Conservation (phyloP, 2,888 invertebrate species). For the Lissocephala sabroskyi region DNA sequence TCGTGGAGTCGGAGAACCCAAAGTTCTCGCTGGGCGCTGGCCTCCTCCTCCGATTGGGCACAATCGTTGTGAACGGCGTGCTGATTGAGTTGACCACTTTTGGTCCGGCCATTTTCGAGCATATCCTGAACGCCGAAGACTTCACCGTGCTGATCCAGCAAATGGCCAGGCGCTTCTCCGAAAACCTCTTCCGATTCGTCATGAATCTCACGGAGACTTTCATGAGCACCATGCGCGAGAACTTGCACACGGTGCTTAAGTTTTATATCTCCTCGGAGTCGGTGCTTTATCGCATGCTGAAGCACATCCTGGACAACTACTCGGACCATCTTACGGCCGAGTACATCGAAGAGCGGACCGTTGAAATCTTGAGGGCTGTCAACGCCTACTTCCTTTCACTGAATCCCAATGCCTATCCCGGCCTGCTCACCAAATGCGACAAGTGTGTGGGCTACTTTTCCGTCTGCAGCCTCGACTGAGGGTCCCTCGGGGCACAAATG, state of each 20-base stretch:
- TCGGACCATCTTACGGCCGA: rapidly evolving
- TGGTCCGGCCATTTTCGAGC: slow-evolving; percentile 22
- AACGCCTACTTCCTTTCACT: slow-evolving; percentile 30
- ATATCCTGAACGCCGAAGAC: slow-evolving; percentile 33
- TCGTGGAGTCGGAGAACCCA: slow-evolving; percentile 7
- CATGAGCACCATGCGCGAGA: slow-evolving; percentile 20
- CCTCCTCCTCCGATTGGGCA: slow-evolving; percentile 15
- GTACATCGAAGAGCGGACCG: slow-evolving; percentile 2
- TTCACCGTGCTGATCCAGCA: slow-evolving; percentile 33
- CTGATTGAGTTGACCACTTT: slow-evolving; percentile 11
- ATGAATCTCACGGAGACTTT: slow-evolving; percentile 40
- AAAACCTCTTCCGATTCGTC: slow-evolving; percentile 18
- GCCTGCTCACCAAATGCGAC: slow-evolving; percentile 19
- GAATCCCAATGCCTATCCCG: slow-evolving; percentile 32
- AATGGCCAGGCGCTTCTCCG: slow-evolving; percentile 25
- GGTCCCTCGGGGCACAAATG: no score
- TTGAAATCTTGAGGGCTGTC: slow-evolving; percentile 29
- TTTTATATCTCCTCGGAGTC: slow-evolving; percentile 46
- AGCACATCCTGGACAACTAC: slow-evolving; percentile 21
- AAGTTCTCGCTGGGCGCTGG: slow-evolving; percentile 19
- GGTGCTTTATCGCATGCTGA: slow-evolving; percentile 41
- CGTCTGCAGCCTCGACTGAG: no score
- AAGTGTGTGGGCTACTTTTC: slow-evolving; percentile 40
- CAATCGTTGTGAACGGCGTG: slow-evolving; percentile 21
- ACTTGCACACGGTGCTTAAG: slow-evolving; percentile 22